Evolutionary conservation across 2,113 vertebrate genomes (phyloP), one percentile per base, ranked within the genome.

Genomic region (Oryzias woworae): DNA sequence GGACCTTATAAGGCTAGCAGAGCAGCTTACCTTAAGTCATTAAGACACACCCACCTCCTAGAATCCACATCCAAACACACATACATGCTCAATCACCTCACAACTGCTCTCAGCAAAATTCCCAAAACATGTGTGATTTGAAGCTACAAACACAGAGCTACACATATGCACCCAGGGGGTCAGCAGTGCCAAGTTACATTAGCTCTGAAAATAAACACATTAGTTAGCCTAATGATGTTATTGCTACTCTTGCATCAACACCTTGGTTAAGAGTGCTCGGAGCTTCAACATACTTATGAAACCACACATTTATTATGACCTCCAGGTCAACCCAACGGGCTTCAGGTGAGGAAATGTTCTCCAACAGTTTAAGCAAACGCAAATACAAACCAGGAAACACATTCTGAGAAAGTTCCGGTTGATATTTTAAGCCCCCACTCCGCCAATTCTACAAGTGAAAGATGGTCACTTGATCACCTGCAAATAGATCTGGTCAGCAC

Each of bases 141-240:
- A 36, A 12, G 36, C 36, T 36, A 36, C 36, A 36, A 36, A 46
- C 36, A 53, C 22, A 64, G 22, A 66, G 12, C 17, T 7, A 67
- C 53, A 63, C n/a, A 56, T 24, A 58, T 46, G 47, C 44, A 54
- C 83, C 62, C 66, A 13, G 2, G 53, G 57, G 71, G 48, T n/a
- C 51, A 26, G 58, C 62, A 7, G 31, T 62, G 42, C 47, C 15
- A 15, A 64, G 81, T 73, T 52, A 63, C 62, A 77, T 83, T 77
- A 76, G 61, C 72, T 82, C 75, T 45, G 67, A 87, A 78, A 88
- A 88, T 86, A 87, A 89, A 90, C 85, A 89, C 71, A 86, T 85
- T 82, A 85, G 64, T 46, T 52, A 48, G 46, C 63, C 53, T 87
- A 86, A 90, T 84, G 82, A 85, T 75, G 81, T 80, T 73, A 66